Percentiles rank a stretch among this genome's conserved stretches.
Conservation (phyloP, 2,888 invertebrate genomes). For the Dendrolimus pini region DNA sequence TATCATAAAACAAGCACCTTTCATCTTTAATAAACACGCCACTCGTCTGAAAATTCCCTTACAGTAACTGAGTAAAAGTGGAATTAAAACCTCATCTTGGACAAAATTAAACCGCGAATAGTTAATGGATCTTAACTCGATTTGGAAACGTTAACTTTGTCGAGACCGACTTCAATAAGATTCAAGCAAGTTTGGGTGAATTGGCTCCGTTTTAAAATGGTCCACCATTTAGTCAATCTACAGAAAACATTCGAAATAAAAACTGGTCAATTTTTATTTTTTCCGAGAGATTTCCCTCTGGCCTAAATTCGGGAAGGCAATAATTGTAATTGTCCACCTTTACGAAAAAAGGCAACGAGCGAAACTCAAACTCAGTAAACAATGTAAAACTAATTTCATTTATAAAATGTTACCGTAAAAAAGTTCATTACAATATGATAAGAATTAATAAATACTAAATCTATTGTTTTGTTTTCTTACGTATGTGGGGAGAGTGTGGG, state of each 20-base stretch:
- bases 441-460: too few relatives aligned
- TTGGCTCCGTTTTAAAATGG: conserved; percentile 49
- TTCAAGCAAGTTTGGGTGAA: conserved; percentile 54
- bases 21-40: conserved; percentile 36
- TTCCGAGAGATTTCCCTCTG: conserved; percentile 3
- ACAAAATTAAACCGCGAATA: conserved; percentile 65
- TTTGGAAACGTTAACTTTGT: conserved; percentile 62
- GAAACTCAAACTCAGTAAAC: too few relatives aligned
- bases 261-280: conserved; percentile 24
- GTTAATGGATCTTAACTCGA: conserved; percentile 68
- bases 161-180: conserved; percentile 58
- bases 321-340: background rate
- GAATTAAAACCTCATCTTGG: conserved; percentile 60
- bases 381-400: too few relatives aligned
- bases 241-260: conserved; percentile 30
- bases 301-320: background rate
- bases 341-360: conserved; percentile 15
- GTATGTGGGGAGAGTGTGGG: too few relatives aligned
- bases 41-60: conserved; percentile 25
- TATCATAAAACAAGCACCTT: conserved; percentile 24
- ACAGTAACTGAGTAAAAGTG: conserved; percentile 39
- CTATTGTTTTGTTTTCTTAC: too few relatives aligned
- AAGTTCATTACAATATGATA: too few relatives aligned
- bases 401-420: too few relatives aligned
- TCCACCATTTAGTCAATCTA: conserved; percentile 35